phyloP scores from a whole-genome alignment of 2,797 vertebrate species.

The Miichthys miiuy region DNA sequence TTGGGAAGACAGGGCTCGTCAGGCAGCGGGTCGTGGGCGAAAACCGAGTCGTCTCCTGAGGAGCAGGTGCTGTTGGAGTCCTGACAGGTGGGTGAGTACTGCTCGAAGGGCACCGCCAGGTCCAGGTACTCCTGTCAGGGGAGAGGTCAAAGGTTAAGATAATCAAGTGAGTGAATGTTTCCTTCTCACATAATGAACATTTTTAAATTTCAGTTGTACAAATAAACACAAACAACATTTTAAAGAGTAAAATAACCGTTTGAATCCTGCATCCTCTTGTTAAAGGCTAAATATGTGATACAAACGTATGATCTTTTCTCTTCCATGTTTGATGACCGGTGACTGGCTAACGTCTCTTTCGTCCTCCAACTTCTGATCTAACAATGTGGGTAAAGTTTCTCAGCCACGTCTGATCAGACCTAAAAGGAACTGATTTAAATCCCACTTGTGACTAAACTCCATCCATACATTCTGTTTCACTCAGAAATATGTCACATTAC shows the following conservation, averaged over 20 bases:
- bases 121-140: conserved; percentile 85
- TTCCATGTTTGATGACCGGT: background rate
- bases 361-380: background rate
- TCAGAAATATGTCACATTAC: background rate
- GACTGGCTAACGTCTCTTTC: background rate
- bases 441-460: no score
- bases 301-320: background rate
- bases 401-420: background rate
- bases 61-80: conserved; percentile 98
- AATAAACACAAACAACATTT: background rate
- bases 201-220: background rate
- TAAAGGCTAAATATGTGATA: background rate
- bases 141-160: conserved; percentile 51
- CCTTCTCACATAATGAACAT: background rate
- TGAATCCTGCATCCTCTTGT: background rate
- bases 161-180: background rate
- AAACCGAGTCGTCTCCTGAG: conserved; percentile 97
- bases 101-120: conserved; percentile 96
- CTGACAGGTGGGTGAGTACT: conserved; percentile 95
- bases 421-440: background rate
- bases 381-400: background rate
- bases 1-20: conserved; percentile 93
- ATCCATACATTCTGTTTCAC: background rate
- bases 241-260: background rate
- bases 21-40: conserved; percentile 93